A percentile compares a stretch with the other conserved stretches of the same genome.
These are phyloP conservation scores for Drymodes brunneopygia DNA, from an alignment of 2,113 vertebrate species.

Conservation along the genomic window DNA sequence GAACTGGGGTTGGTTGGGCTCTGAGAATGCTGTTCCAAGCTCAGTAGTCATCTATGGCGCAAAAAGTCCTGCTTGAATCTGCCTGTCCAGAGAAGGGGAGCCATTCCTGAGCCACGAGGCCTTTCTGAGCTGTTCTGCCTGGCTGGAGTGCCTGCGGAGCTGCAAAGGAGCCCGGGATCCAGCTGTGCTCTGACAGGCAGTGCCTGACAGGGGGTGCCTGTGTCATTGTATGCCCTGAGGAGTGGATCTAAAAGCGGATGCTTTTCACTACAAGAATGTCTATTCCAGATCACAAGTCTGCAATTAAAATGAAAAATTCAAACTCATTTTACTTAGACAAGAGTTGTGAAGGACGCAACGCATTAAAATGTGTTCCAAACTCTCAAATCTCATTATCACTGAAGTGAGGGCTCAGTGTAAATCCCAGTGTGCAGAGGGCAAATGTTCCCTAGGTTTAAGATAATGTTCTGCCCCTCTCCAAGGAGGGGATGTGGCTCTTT, in stretches of 20 bases:
- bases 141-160: not conserved
- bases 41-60: not conserved
- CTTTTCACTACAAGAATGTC: constrained; percentile 15
- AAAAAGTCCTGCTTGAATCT: not conserved
- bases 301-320: constrained; percentile 46
- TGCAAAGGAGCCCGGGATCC: too few relatives aligned
- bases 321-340: constrained; percentile 10
- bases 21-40: not conserved
- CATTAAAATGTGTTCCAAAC: not conserved
- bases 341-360: not conserved
- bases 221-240: accelerated
- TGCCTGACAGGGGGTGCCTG: not conserved
- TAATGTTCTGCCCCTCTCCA: not conserved
- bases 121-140: not conserved
- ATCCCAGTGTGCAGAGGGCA: not conserved
- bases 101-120: not conserved
- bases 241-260: not conserved
- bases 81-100: not conserved
- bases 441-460: not conserved
- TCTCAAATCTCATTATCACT: constrained; percentile 4
- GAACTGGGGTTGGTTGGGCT: accelerated
- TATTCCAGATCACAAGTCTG: not conserved
- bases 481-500: not conserved
- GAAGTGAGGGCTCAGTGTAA: not conserved
- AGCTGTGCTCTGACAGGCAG: not conserved